phyloP scores from a whole-genome alignment of 2,113 vertebrate genomes.

The Sinocyclocheilus anophthalmus region DNA sequence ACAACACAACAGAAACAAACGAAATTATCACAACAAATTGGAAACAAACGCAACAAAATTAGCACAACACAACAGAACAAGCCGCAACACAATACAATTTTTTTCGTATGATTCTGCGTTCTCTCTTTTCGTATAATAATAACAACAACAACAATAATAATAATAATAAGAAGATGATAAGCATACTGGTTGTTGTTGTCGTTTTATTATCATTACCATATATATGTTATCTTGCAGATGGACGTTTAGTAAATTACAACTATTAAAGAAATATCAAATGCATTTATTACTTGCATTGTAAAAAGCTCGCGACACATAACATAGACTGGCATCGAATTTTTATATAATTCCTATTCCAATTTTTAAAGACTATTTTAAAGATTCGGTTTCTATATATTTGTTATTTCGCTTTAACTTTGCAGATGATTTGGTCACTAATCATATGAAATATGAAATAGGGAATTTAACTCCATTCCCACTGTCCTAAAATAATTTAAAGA shows the following conservation, averaged over 20 bases:
- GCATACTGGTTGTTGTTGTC: neutral
- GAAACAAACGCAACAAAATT: neutral
- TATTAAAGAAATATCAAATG: neutral
- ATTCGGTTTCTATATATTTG: neutral
- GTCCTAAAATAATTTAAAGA: neutral
- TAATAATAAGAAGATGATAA: too few species aligned
- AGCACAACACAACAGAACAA: neutral
- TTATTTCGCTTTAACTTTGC: neutral
- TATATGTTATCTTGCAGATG: neutral
- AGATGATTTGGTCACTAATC: neutral
- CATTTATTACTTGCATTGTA: neutral
- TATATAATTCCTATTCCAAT: neutral
- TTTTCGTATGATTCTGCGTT: neutral
- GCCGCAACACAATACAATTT: neutral
- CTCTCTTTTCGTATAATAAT: slow-evolving; percentile 1
- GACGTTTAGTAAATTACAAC: neutral
- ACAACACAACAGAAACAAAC: too few species aligned
- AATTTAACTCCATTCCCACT: neutral
- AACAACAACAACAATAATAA: slow-evolving; percentile 17
- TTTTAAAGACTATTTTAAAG: neutral
- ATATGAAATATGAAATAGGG: neutral
- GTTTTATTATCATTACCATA: slow-evolving; percentile 43
- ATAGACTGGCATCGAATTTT: neutral
- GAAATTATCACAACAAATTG: too few species aligned
- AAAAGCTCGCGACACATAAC: neutral